phyloP scores from a whole-genome alignment of 2,113 vertebrate genomes.

The Aspidoscelis tigris region DNA sequence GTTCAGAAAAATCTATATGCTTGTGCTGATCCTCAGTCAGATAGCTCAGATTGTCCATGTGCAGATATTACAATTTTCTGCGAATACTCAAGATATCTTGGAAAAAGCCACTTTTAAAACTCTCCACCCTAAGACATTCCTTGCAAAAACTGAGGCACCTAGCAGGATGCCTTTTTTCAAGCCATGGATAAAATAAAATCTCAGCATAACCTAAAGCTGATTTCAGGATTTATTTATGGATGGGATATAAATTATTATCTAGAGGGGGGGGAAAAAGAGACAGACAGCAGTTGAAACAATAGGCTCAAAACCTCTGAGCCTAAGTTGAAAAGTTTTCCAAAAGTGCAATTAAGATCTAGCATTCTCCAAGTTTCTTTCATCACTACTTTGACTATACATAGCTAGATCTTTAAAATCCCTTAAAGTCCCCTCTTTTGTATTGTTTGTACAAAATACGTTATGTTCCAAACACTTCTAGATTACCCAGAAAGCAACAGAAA shows the following conservation, averaged over 20 bases:
- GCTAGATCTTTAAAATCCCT: neutral
- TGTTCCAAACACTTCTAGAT: no score
- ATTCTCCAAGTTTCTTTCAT: neutral
- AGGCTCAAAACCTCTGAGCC: neutral
- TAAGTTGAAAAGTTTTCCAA: neutral
- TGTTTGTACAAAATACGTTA: no score
- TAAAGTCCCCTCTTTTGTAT: neutral
- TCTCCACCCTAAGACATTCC: neutral
- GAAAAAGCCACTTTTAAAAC: neutral
- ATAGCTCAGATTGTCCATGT: neutral
- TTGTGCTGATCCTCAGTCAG: neutral
- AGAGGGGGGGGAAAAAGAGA: neutral
- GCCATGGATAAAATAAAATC: neutral
- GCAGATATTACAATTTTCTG: neutral
- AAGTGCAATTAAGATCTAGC: neutral
- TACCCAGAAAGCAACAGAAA: no score
- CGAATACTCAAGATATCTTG: neutral
- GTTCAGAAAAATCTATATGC: no score
- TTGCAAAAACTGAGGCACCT: neutral
- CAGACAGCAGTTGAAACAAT: no score
- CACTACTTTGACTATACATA: neutral
- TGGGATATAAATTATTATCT: neutral
- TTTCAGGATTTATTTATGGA: neutral
- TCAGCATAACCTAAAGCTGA: neutral
- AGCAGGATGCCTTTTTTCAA: neutral